These are phyloP conservation scores for Tenthredo scrophulariae DNA, from an alignment of 2,888 invertebrate genomes.

Conservation along the genomic window DNA sequence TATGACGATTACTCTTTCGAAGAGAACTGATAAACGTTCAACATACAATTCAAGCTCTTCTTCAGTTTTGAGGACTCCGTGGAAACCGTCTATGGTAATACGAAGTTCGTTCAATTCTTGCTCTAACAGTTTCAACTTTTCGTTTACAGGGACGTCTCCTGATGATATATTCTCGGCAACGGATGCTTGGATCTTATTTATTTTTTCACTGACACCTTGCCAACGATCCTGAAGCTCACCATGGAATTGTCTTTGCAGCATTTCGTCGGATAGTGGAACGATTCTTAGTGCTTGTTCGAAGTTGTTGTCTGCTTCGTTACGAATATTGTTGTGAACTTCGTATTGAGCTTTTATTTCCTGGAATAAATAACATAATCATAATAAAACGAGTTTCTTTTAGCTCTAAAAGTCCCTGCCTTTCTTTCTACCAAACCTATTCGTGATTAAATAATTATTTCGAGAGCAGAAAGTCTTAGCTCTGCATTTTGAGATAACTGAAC, in stretches of 20 bases:
- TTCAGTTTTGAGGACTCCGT: slow-evolving; percentile 90
- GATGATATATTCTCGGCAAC: slow-evolving; percentile 87
- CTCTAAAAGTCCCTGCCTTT: neutral
- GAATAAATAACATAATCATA: slow-evolving; percentile 51
- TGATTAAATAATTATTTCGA: neutral
- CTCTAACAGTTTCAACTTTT: slow-evolving; percentile 87
- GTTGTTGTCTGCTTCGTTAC: slow-evolving; percentile 86
- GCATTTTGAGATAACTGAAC: slow-evolving; percentile 22
- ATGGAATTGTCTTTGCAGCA: slow-evolving; percentile 89
- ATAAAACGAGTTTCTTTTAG: neutral
- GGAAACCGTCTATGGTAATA: slow-evolving; percentile 84
- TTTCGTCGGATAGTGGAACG: slow-evolving; percentile 91
- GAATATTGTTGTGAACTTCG: slow-evolving; percentile 89
- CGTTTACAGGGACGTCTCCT: slow-evolving; percentile 86
- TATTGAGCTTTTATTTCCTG: slow-evolving; percentile 92
- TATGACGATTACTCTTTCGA: slow-evolving; percentile 87
- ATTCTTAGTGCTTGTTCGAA: slow-evolving; percentile 90
- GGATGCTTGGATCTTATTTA: slow-evolving; percentile 84
- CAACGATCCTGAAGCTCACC: slow-evolving; percentile 89
- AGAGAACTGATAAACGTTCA: slow-evolving; percentile 89
- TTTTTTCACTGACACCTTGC: slow-evolving; percentile 83
- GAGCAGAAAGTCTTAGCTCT: neutral
- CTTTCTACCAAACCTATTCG: neutral
- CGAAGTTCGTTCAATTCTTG: slow-evolving; percentile 88
- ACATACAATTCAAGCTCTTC: slow-evolving; percentile 91